Evolutionary conservation across 2,113 vertebrate genomes (phyloP), one percentile per base, ranked within the genome.

Genomic region (Ginglymostoma cirratum): DNA sequence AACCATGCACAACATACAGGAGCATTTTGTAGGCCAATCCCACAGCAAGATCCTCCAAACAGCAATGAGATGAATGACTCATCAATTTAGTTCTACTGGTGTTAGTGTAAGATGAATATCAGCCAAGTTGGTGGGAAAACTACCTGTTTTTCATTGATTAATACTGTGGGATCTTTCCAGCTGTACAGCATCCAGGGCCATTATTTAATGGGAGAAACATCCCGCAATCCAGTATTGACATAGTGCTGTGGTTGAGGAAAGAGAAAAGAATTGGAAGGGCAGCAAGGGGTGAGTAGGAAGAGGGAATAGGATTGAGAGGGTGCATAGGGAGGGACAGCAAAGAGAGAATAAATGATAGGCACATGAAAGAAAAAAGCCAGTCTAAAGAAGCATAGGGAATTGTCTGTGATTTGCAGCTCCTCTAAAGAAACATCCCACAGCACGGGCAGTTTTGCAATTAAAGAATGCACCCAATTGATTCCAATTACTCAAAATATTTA

Each of bases 401-500:
- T 55, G 48, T 86, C 3, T 83, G 15, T 42, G 23, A 52, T 89
- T 87, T 89, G 48, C 48, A 55, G 12, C 52, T 55, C 45, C 48
- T 27, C 45, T 27, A 55, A 24, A 89, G 24, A 55, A 55, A 89
- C 45, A 14, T 89, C 48, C 30, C 45, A 89, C 30, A 89, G 12
- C 48, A 24, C 30, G 23, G 86, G 30, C 86, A 89, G 23, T 55
- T 89, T 89, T 89, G 52, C 86, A 89, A 89, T 89, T 55, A 89
- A 89, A 89, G 23, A 89, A 89, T 89, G 86, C 86, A 89, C 45
- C 52, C 48, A 30, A 55, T 89, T 89, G 86, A 27, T 89, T 89
- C 52, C 45, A 52, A 48, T 89, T 89, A 89, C 86, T 89, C 86
- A 89, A 89, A 89, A 89, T 89, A 89, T 89, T 89, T 89, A 89